These are phyloP conservation scores for Brachionus sp. DNA, from an alignment of 1,140 invertebrate species.

Conservation along the genomic window DNA sequence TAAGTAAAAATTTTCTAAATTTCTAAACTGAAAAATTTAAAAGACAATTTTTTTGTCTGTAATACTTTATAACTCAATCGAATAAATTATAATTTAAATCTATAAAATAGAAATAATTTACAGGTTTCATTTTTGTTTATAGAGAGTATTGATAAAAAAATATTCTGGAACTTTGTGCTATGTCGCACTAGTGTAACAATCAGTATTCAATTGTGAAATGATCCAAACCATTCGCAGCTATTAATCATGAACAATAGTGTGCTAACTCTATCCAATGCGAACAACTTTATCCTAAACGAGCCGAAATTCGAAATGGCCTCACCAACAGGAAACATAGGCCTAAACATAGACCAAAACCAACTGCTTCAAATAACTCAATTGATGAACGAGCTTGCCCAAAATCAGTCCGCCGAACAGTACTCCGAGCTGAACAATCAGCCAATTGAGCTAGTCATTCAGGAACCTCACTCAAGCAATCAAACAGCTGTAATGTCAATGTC, in stretches of 20 bases:
- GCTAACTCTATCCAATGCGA: neutral
- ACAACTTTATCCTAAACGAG: neutral
- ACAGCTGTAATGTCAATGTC: neutral
- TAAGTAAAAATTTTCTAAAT: too few species aligned
- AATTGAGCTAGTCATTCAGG: neutral
- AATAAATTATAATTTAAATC: neutral
- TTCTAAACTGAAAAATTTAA: too few species aligned
- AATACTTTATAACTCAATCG: neutral
- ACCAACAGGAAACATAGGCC: neutral
- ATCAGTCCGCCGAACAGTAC: neutral
- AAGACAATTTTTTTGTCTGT: neutral
- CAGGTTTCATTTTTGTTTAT: slow-evolving; percentile 3
- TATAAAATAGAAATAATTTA: neutral
- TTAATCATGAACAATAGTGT: slow-evolving; percentile 5
- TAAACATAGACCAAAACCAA: slow-evolving; percentile 26
- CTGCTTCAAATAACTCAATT: slow-evolving; percentile 39
- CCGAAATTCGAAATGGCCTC: slow-evolving; percentile 9
- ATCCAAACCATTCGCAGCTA: neutral
- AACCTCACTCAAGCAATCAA: neutral
- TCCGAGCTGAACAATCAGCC: neutral
- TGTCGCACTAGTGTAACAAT: neutral
- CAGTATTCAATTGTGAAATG: neutral
- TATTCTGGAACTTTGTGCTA: neutral
- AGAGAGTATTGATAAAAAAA: neutral
- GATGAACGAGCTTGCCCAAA: slow-evolving; percentile 12